Percentiles rank a stretch among this genome's conserved stretches.
phyloP scores from a whole-genome alignment of 2,113 vertebrate genomes.

The Procavia capensis region DNA sequence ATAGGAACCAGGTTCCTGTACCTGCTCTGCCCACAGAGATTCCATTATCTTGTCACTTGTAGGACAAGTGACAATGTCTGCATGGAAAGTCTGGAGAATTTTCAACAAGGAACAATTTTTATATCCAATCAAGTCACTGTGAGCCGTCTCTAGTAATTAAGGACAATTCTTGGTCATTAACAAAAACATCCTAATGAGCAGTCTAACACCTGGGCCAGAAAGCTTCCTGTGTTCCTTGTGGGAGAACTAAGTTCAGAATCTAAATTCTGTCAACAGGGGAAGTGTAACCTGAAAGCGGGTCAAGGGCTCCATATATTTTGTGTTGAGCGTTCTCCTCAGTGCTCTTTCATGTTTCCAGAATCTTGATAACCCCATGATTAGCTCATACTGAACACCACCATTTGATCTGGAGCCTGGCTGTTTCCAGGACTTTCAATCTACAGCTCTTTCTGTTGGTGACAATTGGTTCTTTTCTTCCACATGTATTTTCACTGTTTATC shows the following conservation, averaged over 20 bases:
- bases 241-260: background rate
- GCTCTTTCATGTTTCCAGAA: background rate
- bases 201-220: background rate
- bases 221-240: background rate
- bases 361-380: background rate
- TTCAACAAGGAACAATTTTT: background rate
- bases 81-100: background rate
- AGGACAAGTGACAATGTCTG: background rate
- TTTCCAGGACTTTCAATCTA: background rate
- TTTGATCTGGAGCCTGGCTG: too few relatives aligned
- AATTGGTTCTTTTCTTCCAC: too few relatives aligned
- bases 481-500: too few relatives aligned
- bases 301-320: background rate
- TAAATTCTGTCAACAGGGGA: background rate
- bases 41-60: background rate
- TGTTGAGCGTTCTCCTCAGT: background rate
- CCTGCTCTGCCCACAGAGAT: background rate
- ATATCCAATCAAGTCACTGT: accelerated
- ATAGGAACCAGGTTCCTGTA: background rate
- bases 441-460: too few relatives aligned
- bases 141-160: background rate
- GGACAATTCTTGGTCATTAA: background rate
- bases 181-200: background rate
- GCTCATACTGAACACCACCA: background rate
- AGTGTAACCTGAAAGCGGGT: accelerated